These are phyloP conservation scores for Masnerella sp. DNA, from an alignment of 2,888 invertebrate species.

Conservation along the genomic window DNA sequence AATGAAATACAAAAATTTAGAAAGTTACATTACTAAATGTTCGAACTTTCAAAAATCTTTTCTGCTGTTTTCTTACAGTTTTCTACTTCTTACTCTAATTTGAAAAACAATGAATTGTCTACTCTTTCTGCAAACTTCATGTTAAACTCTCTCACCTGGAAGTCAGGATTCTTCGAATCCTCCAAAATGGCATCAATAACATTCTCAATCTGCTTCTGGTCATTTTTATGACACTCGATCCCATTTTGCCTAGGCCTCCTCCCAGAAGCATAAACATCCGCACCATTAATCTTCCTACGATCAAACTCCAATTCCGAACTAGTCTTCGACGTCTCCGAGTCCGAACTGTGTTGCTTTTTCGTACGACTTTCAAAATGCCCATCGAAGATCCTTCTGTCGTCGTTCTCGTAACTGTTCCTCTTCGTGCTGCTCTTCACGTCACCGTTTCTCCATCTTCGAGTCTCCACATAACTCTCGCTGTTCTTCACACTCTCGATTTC, in stretches of 20 bases:
- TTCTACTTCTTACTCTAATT: too few relatives aligned
- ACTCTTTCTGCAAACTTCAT: neutral
- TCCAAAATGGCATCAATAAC: conserved; percentile 76
- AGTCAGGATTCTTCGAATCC: conserved; percentile 77
- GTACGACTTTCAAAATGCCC: conserved; percentile 62
- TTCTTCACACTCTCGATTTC: conserved; percentile 75
- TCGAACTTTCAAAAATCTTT: too few relatives aligned
- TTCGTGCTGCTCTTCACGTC: conserved; percentile 64
- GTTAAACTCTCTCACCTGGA: too few relatives aligned
- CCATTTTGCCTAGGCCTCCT: conserved; percentile 75
- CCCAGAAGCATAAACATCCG: conserved; percentile 69
- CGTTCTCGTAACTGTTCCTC: conserved; percentile 71
- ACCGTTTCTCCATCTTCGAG: conserved; percentile 65
- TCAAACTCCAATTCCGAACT: conserved; percentile 69
- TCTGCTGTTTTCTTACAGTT: too few relatives aligned
- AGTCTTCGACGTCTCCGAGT: conserved; percentile 70
- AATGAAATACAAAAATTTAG: too few relatives aligned
- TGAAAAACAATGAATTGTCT: neutral
- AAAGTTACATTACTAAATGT: too few relatives aligned
- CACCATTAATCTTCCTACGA: conserved; percentile 66
- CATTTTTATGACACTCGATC: conserved; percentile 77
- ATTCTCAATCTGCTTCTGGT: conserved; percentile 77
- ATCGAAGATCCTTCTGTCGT: conserved; percentile 63
- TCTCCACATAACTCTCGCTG: conserved; percentile 67
- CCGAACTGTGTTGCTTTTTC: conserved; percentile 68